These are phyloP conservation scores for Pempheris klunzingeri DNA, from an alignment of 2,797 vertebrate species.

Conservation along the genomic window DNA sequence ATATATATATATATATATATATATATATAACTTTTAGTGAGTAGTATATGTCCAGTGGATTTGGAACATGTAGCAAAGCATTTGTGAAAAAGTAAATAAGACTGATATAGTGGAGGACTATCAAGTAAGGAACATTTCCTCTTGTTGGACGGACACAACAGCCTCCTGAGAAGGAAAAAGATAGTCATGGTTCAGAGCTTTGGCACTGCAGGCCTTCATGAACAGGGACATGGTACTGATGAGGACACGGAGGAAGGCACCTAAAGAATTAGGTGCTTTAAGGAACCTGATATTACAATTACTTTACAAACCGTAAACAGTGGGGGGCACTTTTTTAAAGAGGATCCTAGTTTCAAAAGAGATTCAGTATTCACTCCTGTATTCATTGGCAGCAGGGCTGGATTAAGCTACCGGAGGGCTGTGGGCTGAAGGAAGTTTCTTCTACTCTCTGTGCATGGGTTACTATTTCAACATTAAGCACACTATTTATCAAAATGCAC, in stretches of 20 bases:
- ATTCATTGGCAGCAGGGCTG: not conserved
- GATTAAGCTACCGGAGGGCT: not conserved
- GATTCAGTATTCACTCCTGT: not conserved
- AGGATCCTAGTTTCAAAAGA: no score
- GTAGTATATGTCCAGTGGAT: no score
- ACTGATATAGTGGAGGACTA: not conserved
- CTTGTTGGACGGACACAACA: not conserved
- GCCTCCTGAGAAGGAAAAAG: not conserved
- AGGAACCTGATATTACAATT: no score
- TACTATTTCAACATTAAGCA: not conserved
- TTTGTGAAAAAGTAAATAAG: not conserved
- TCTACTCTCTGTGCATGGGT: no score
- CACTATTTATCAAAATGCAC: not conserved
- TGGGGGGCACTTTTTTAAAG: not conserved
- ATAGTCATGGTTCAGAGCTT: not conserved
- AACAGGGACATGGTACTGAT: not conserved
- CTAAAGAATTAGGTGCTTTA: no score
- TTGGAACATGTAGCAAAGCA: not conserved
- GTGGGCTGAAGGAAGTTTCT: not conserved
- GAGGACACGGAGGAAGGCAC: not conserved
- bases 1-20: no score
- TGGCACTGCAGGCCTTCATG: not conserved
- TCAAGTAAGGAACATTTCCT: not conserved
- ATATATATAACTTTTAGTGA: no score
- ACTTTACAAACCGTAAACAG: not conserved